Conservation (phyloP, 2,113 vertebrate genomes). For the Petaurus breviceps region DNA sequence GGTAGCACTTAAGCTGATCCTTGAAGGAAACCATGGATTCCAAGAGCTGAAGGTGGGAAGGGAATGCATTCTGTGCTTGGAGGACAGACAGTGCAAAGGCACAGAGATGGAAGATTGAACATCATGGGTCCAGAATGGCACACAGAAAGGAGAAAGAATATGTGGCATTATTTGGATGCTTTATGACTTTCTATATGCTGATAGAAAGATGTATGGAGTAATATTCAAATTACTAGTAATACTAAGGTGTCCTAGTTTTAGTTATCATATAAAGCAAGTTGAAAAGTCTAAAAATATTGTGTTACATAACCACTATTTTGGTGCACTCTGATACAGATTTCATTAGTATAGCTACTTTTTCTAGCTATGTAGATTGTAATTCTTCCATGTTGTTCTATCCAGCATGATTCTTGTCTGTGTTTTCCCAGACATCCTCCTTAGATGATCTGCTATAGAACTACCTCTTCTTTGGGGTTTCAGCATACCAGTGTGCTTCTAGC, state of each 20-base stretch:
- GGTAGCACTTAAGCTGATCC: too few relatives aligned
- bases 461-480: background rate
- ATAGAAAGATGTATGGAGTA: background rate
- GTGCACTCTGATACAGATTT: background rate
- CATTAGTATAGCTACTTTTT: background rate
- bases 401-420: background rate
- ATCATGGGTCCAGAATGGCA: background rate
- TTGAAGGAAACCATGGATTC: too few relatives aligned
- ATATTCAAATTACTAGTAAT: background rate
- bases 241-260: background rate
- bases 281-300: background rate
- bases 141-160: background rate
- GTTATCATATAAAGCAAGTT: background rate
- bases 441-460: background rate
- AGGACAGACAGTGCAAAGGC: too few relatives aligned
- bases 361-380: background rate
- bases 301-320: background rate
- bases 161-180: background rate
- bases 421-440: background rate
- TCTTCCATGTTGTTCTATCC: background rate
- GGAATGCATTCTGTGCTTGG: too few relatives aligned
- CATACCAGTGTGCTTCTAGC: background rate
- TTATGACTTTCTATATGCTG: background rate
- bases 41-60: too few relatives aligned
- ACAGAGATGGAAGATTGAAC: too few relatives aligned